Conservation (phyloP, 2,888 invertebrate species). For the Archaeoteleia sp. region DNA sequence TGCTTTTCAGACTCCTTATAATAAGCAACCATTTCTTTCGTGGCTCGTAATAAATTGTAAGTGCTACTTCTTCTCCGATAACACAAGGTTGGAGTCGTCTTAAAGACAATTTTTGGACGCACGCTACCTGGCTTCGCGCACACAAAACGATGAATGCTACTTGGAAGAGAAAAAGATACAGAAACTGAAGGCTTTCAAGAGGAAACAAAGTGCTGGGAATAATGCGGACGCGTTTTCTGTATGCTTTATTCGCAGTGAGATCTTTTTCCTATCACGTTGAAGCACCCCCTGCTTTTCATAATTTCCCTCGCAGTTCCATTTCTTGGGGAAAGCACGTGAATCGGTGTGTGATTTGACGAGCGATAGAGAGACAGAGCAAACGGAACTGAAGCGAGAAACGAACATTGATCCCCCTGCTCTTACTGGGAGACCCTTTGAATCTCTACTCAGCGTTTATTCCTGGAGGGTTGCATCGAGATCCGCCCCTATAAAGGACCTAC, state of each 20-base stretch:
- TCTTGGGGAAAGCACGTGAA: slow-evolving; percentile 19
- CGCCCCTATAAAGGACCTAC: slow-evolving; percentile 15
- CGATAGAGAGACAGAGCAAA: slow-evolving; percentile 20
- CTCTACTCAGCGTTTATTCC: slow-evolving; percentile 16
- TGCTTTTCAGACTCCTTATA: slow-evolving; percentile 9
- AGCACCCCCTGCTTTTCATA: slow-evolving; percentile 12
- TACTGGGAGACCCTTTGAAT: slow-evolving; percentile 24
- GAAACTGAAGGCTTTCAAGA: slow-evolving; percentile 17
- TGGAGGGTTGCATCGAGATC: slow-evolving; percentile 21
- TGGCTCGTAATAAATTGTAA: slow-evolving; percentile 24
- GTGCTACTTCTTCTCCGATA: slow-evolving; percentile 1
- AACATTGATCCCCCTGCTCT: slow-evolving; percentile 17
- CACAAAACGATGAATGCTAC: slow-evolving; percentile 19
- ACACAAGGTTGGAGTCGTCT: slow-evolving; percentile 4
- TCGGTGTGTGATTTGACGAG: slow-evolving; percentile 34
- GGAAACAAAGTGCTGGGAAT: slow-evolving; percentile 24
- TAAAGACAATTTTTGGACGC: slow-evolving; percentile 10
- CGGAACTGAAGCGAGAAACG: slow-evolving; percentile 19
- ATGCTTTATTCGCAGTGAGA: slow-evolving; percentile 13
- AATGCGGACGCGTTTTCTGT: slow-evolving; percentile 23
- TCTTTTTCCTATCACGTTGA: slow-evolving; percentile 9
- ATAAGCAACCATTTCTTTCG: slow-evolving; percentile 11
- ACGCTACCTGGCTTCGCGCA: slow-evolving; percentile 11
- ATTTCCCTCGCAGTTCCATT: slow-evolving; percentile 17
- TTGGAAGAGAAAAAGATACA: slow-evolving; percentile 12